Conservation (phyloP, 2,888 invertebrate species). For the Didymodactylos carnosus region DNA sequence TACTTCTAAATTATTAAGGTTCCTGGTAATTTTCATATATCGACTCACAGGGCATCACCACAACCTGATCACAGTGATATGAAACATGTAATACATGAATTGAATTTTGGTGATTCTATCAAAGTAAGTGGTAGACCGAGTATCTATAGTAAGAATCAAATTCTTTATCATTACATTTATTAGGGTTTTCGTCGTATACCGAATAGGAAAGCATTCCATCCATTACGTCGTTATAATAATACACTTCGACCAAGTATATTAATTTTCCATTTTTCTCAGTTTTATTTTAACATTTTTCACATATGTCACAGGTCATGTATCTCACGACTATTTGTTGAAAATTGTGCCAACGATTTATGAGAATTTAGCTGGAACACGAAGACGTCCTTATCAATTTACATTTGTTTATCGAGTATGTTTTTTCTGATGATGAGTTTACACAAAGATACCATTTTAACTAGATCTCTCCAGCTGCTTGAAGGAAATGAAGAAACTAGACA, state of each 20-base stretch:
- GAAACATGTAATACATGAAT: constrained; percentile 39
- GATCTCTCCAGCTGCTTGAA: too few relatives aligned
- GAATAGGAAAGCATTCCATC: background rate
- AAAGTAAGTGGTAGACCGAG: background rate
- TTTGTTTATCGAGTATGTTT: constrained; percentile 39
- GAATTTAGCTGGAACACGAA: constrained; percentile 27
- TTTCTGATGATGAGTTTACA: too few relatives aligned
- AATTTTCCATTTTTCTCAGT: too few relatives aligned
- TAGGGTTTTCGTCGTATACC: background rate
- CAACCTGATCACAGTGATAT: constrained; percentile 40
- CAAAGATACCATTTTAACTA: too few relatives aligned
- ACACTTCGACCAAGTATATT: background rate
- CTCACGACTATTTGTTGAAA: constrained; percentile 43
- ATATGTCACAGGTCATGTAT: constrained; percentile 34
- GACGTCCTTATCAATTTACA: constrained; percentile 41
- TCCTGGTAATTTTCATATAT: constrained; percentile 44
- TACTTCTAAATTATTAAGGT: too few relatives aligned
- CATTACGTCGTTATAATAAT: background rate
- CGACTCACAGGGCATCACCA: constrained; percentile 39
- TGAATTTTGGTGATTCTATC: constrained; percentile 33
- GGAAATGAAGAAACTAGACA: too few relatives aligned
- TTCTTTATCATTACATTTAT: background rate
- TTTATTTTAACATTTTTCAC: too few relatives aligned
- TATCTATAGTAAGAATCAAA: background rate
- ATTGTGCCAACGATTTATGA: constrained; percentile 42